Conservation (phyloP, 2,888 invertebrate genomes). For the Drosophila mimetica region DNA sequence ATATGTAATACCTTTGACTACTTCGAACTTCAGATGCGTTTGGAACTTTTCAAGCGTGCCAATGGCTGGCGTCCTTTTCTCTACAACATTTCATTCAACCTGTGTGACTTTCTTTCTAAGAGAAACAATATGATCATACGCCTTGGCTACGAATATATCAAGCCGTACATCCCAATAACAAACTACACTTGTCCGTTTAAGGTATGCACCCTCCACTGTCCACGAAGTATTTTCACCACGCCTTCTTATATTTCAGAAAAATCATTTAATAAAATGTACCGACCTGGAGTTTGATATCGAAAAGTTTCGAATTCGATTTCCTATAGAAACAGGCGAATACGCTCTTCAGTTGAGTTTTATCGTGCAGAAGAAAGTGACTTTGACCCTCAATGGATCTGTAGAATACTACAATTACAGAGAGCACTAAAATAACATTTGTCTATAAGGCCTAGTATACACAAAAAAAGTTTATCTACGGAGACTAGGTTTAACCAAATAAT, state of each 20-base stretch:
- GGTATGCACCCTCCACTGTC: neutral
- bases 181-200: conserved; percentile 33
- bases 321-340: conserved; percentile 38
- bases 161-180: conserved; percentile 24
- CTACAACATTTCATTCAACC: conserved; percentile 32
- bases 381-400: conserved; percentile 33
- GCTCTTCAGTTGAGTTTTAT: conserved; percentile 32
- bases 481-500: too few relatives aligned
- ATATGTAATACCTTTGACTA: too few relatives aligned
- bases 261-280: conserved; percentile 4
- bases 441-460: too few relatives aligned
- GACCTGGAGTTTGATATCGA: conserved; percentile 30
- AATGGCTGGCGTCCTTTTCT: conserved; percentile 48
- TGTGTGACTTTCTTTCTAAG: conserved; percentile 22
- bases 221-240: neutral
- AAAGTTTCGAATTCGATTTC: conserved; percentile 26
- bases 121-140: conserved; percentile 24
- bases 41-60: conserved; percentile 35
- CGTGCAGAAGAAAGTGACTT: conserved; percentile 16
- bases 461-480: too few relatives aligned
- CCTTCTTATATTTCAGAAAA: neutral
- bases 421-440: neutral
- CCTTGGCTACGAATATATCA: conserved; percentile 26
- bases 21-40: conserved; percentile 32
- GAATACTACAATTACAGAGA: conserved; percentile 28